Conservation (phyloP, 2,797 vertebrate species). For the Hypotaenidia philippensis region DNA sequence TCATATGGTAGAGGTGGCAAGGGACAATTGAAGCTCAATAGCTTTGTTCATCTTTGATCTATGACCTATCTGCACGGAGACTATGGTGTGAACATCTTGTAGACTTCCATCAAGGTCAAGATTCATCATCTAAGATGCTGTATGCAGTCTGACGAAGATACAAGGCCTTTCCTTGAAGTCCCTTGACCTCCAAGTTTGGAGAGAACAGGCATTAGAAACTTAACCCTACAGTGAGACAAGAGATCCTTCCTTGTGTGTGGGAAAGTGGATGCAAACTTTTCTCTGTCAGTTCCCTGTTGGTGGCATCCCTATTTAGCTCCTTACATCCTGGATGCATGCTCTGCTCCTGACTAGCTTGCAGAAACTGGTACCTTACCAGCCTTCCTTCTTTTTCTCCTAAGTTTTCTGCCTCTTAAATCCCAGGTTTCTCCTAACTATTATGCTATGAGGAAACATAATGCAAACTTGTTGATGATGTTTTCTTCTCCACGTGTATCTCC, state of each 20-base stretch:
- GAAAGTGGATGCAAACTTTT: neutral
- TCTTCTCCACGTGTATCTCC: neutral
- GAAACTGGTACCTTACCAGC: neutral
- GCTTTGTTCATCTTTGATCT: neutral
- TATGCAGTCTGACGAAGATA: neutral
- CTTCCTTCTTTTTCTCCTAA: neutral
- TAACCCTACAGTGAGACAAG: neutral
- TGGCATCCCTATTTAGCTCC: neutral
- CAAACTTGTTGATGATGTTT: neutral
- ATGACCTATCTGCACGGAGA: neutral
- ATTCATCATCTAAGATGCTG: neutral
- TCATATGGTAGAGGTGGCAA: neutral
- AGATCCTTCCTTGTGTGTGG: neutral
- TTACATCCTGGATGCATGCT: neutral
- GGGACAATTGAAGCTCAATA: neutral
- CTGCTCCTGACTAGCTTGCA: neutral
- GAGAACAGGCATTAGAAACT: neutral
- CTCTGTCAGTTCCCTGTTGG: fast-evolving
- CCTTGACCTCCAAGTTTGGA: neutral
- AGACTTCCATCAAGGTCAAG: neutral
- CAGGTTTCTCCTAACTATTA: neutral
- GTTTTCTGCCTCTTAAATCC: neutral
- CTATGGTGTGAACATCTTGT: neutral
- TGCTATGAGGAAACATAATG: neutral
- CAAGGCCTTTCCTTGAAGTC: neutral